Percentiles rank a stretch among this genome's conserved stretches.
phyloP scores from a whole-genome alignment of 2,113 vertebrate genomes.

The Nothobranchius kuhntae region DNA sequence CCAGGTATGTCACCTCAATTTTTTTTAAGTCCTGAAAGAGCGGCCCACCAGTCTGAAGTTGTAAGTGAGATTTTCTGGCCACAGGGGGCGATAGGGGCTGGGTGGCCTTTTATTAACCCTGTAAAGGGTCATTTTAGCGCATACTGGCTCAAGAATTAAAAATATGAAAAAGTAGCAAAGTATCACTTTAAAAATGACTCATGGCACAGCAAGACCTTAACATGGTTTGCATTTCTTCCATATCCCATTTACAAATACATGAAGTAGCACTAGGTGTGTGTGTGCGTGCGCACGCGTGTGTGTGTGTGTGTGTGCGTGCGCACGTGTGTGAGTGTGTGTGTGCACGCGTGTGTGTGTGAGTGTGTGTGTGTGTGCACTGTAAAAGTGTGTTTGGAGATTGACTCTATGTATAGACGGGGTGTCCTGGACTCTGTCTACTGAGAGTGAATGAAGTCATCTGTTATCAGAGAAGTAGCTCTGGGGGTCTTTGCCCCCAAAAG shows the following conservation, averaged over 20 bases:
- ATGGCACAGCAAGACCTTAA: conserved; percentile 22
- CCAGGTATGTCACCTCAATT: no score
- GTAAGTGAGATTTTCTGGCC: no score
- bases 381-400: conserved; percentile 49
- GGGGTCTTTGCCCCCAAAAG: conserved; percentile 50
- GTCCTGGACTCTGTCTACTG: conserved; percentile 44
- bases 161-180: no score
- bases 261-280: conserved; percentile 45
- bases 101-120: no score
- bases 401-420: conserved; percentile 18
- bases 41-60: no score
- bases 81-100: no score
- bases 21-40: no score
- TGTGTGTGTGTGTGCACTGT: conserved; percentile 28
- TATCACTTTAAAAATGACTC: neutral
- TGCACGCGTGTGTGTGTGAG: neutral
- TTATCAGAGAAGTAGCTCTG: conserved; percentile 44
- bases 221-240: conserved; percentile 55
- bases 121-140: no score
- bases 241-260: conserved; percentile 52
- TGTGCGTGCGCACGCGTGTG: no score
- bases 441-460: conserved; percentile 70
- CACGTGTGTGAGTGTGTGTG: no score
- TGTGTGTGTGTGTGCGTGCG: conserved; percentile 10
- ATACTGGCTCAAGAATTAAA: no score